Base-by-base conservation (phyloP, 2,113 vertebrate species). In the Petroica traversi region DNA sequence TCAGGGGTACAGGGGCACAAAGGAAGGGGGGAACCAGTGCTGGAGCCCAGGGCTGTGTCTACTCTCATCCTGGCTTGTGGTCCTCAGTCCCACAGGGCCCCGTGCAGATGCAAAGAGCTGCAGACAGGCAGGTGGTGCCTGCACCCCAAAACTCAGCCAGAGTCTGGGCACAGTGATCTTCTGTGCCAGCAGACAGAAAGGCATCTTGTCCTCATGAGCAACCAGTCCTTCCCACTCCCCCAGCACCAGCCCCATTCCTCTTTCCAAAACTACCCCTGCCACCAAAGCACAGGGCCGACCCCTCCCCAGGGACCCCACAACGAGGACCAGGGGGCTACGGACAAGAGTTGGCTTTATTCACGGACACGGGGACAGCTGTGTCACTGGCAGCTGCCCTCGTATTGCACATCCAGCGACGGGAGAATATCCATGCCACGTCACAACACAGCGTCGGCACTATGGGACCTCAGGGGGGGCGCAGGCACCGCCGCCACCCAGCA, bases 301-400 rank as follows among this genome's bases (percentile, higher is more conserved):
- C 61, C 43, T 43, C 48, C 57, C 76, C 77, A 87, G 86, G 51
- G 72, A 91, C 25, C 63, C 69, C 76, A 86, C 79, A 89, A 76
- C 41, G 93, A 88, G 92, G 63, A 92, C 88, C 81, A 93, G 49
- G 97, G 97, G 97, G 66, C 94, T 98, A 98, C 96, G 96, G 98
- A 98, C 94, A 96, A 96, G 96, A 97, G 97, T 97, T 97, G 98
- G 97, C 98, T 98, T 98, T 98, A 98, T 98, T 98, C 97, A 96
- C 49, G 95, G 97, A 97, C 95, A 96, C 96, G 74, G 16, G 95
- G 92, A 26, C 96, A 96, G 96, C 95, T 97, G 96, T 97, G 95
- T 97, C 96, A 96, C 95, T 97, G 97, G 95, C 96, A 96, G 96
- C 97, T 95, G 93, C 92, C 94, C 98, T 94, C 69, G 94, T 91